Percentiles rank a stretch among this genome's conserved stretches.
phyloP scores from a whole-genome alignment of 2,113 vertebrate species.

The Percopsis transmontana region DNA sequence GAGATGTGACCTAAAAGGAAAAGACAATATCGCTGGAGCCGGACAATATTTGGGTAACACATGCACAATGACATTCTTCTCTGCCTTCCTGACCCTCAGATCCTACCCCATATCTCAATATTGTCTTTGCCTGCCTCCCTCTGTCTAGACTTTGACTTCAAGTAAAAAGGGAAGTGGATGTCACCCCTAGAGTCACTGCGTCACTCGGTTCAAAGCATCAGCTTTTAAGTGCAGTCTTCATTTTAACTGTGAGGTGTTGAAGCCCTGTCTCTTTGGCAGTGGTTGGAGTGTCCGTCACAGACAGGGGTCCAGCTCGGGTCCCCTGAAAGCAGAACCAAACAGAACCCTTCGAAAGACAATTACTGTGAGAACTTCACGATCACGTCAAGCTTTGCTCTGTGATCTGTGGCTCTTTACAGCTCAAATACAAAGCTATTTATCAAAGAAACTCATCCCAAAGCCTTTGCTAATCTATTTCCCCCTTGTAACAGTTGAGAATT shows the following conservation, averaged over 20 bases:
- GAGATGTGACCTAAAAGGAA: constrained; percentile 11
- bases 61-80: constrained; percentile 7
- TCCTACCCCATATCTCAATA: background rate
- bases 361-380: too few relatives aligned
- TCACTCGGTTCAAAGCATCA: background rate
- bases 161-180: background rate
- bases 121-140: background rate
- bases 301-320: constrained; percentile 12
- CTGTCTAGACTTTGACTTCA: background rate
- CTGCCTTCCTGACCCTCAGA: background rate
- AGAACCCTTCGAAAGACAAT: background rate
- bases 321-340: constrained; percentile 24
- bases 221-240: constrained; percentile 23
- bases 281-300: constrained; percentile 20
- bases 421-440: constrained; percentile 16
- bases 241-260: constrained; percentile 31
- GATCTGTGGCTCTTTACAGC: constrained; percentile 25
- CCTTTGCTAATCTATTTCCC: background rate
- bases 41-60: constrained; percentile 1
- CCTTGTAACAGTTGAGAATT: constrained; percentile 21
- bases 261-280: constrained; percentile 48
- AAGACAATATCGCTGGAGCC: background rate
- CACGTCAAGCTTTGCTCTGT: constrained; percentile 10
- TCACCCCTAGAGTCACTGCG: background rate
- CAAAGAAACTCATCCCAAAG: constrained; percentile 1